Evolutionary conservation across 2,113 vertebrate genomes (phyloP).

Genomic region (Choloepus hoffmanni): DNA sequence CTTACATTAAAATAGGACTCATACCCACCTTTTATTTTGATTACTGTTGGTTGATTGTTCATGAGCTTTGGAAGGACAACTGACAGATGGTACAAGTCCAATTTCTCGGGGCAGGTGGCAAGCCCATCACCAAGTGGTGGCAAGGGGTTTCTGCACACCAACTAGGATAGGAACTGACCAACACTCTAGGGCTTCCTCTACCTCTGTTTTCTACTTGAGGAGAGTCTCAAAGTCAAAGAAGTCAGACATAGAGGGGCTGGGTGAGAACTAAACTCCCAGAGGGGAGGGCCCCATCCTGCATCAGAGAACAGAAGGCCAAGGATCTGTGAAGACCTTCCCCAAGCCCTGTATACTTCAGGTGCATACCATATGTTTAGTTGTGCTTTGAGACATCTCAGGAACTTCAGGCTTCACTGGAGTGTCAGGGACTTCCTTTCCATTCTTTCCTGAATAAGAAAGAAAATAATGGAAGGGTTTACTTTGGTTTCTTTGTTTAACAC

Average conservation of each 20-base stretch:
- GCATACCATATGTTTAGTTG: not conserved
- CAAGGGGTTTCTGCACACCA: not conserved
- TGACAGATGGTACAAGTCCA: not conserved
- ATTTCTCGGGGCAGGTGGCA: not conserved
- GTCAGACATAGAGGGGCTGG: not conserved
- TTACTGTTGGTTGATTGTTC: not conserved
- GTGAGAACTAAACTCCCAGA: not conserved
- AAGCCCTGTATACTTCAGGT: not conserved
- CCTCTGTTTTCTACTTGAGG: not conserved
- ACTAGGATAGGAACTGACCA: not conserved
- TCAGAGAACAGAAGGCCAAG: not conserved
- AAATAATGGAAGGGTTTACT: not conserved
- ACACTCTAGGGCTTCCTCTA: not conserved
- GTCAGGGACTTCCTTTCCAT: slow-evolving; percentile 35
- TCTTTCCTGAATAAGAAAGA: slow-evolving; percentile 73
- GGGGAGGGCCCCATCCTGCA: not conserved
- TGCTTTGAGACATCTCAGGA: not conserved
- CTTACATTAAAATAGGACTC: slow-evolving; percentile 50
- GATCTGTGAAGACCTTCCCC: not conserved
- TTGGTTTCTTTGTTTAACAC: not conserved
- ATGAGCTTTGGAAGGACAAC: slow-evolving; percentile 39
- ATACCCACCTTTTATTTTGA: slow-evolving; percentile 21
- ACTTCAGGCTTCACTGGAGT: not conserved
- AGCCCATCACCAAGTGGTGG: not conserved
- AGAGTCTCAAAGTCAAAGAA: not conserved